Conservation (phyloP, 1,140 invertebrate species). For the Saxidomus purpurata region DNA sequence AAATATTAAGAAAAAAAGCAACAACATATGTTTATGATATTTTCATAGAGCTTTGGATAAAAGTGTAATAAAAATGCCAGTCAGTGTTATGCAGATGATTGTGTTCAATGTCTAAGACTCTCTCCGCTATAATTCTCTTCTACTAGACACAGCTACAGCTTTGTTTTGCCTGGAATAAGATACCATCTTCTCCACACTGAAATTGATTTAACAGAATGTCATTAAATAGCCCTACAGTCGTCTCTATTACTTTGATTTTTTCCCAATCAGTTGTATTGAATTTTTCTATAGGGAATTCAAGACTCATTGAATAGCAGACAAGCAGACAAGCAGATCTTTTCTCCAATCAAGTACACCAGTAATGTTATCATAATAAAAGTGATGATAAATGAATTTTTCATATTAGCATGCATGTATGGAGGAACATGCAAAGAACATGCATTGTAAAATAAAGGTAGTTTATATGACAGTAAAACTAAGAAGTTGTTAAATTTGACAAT, state of each 20-base stretch:
- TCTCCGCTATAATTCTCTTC: neutral
- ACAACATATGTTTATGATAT: neutral
- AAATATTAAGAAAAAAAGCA: too few species aligned
- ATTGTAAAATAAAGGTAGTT: neutral
- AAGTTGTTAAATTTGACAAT: neutral
- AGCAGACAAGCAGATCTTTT: neutral
- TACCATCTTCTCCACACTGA: neutral
- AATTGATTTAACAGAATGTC: slow-evolving; percentile 7
- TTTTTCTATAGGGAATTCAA: neutral
- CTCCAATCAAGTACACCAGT: neutral
- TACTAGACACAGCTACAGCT: neutral
- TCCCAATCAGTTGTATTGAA: neutral
- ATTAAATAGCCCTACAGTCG: slow-evolving; percentile 10
- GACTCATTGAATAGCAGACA: neutral
- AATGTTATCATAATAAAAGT: neutral
- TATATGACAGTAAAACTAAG: neutral
- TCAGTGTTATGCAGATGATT: neutral
- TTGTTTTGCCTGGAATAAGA: neutral
- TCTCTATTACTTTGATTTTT: neutral
- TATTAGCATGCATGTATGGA: neutral
- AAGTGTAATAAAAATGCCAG: neutral
- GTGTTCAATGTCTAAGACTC: neutral
- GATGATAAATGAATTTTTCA: neutral
- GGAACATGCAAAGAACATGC: too few species aligned
- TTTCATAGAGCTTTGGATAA: neutral